These are phyloP conservation scores for Scophthalmus maximus DNA, from an alignment of 2,113 vertebrate genomes.

Conservation along the genomic window DNA sequence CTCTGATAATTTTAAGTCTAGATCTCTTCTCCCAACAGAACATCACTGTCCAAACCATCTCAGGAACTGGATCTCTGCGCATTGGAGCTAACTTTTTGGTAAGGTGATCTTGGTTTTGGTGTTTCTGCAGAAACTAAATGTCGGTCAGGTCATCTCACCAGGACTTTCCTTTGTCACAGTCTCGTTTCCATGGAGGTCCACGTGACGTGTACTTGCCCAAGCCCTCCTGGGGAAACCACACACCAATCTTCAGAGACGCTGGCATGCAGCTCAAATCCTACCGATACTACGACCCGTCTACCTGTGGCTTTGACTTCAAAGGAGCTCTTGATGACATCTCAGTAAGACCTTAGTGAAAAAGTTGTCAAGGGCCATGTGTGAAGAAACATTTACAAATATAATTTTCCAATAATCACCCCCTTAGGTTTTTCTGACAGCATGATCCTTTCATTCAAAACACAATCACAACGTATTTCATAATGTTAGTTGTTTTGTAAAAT, in stretches of 20 bases:
- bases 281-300: slow-evolving; percentile 94
- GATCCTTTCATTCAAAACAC: background rate
- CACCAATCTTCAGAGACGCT: slow-evolving; percentile 96
- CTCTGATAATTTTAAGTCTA: slow-evolving; percentile 3
- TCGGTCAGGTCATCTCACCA: background rate
- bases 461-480: too few relatives aligned
- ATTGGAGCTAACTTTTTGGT: slow-evolving; percentile 95
- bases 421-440: background rate
- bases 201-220: slow-evolving; percentile 94
- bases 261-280: slow-evolving; percentile 94
- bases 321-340: slow-evolving; percentile 96
- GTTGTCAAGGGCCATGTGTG: background rate
- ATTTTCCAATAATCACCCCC: background rate
- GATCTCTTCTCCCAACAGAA: slow-evolving; percentile 77
- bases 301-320: slow-evolving; percentile 93
- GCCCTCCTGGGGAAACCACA: slow-evolving; percentile 98
- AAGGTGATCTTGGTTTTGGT: slow-evolving; percentile 52
- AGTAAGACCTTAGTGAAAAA: slow-evolving; percentile 80
- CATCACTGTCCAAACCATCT: slow-evolving; percentile 96
- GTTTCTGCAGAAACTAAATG: background rate
- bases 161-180: slow-evolving; percentile 73
- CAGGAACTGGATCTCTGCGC: slow-evolving; percentile 94
- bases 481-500: too few relatives aligned
- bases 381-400: background rate
- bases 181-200: slow-evolving; percentile 91